These are phyloP conservation scores for Thermophis baileyi DNA, from an alignment of 2,113 vertebrate species.

Conservation along the genomic window DNA sequence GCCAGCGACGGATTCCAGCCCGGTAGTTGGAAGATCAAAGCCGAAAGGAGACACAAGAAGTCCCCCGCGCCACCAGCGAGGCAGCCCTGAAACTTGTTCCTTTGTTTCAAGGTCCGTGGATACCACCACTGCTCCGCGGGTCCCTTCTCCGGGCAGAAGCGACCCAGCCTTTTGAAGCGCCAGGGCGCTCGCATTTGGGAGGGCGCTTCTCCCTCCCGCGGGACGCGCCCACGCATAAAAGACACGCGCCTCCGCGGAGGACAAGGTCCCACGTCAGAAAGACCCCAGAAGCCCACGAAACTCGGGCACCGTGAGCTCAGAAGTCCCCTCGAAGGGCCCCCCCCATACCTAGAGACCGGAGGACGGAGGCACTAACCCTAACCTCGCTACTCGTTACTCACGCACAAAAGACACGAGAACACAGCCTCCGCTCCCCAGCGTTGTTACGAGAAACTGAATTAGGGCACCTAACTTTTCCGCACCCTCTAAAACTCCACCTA, in stretches of 20 bases:
- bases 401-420: background rate
- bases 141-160: constrained; percentile 50
- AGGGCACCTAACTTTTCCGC: background rate
- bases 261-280: constrained; percentile 61
- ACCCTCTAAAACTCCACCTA: background rate
- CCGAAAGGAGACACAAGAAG: background rate
- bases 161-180: constrained; percentile 21
- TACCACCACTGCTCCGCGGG: constrained; percentile 44
- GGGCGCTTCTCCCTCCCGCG: background rate
- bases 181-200: constrained; percentile 43
- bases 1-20: constrained; percentile 46
- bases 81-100: constrained; percentile 68
- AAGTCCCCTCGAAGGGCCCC: background rate
- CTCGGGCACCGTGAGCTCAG: background rate
- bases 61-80: constrained; percentile 36
- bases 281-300: background rate
- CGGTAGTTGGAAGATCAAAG: constrained; percentile 27
- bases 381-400: background rate
- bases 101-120: constrained; percentile 75
- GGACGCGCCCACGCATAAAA: background rate
- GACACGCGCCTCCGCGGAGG: constrained; percentile 52
- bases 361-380: background rate
- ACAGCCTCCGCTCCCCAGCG: background rate
- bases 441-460: background rate
- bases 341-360: background rate